Base-by-base conservation (phyloP, 53 echinoderm and acorn worm species). In the Echinarachnius parma region DNA sequence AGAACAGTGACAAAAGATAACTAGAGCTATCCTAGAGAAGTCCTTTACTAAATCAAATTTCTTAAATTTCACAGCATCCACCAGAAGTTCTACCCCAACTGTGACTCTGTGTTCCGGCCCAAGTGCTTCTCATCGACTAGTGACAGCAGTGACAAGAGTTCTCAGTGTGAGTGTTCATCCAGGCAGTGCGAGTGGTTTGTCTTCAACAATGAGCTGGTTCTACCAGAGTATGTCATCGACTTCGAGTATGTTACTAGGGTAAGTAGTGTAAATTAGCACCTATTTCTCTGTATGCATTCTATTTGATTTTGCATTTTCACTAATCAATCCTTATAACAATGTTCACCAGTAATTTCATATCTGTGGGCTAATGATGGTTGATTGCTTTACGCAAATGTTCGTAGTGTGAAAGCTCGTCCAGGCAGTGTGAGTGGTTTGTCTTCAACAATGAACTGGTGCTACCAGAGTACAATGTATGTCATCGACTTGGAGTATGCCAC, bases 181-280 rank as follows among this genome's bases (percentile, higher is more conserved):
- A 79, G 98, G 49, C 98, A 98, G 61, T 92, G 92, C 82, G 86
- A 98, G 62, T 98, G 98, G 98, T 98, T 88, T 53, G 82, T 98
- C 62, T 98, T 98, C 86, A 92, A 88, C 44, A 83, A 92, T 66
- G 89, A 98, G 78, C 80, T 98, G 29, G 98, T 98, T 20, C 86
- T 98, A 30, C 98, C 98, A 48, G 98, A 98, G 59, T 98, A 98
- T 75, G 92, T 98, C 62, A 88, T 98, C 48, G 98, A 98, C 75
- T 86, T 98, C 80, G 98, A 98, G 69, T 98, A 98, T 53, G 80
- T 75, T 27, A 98, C 98, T 64, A 98, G 91, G 98, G 98, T 88
- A 76, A 60, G 68, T 68, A 13, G n/a, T n/a, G n/a, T n/a, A n/a
- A n/a, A 13, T 39, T 39, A 9, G 42, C 42, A 9, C 42, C n/a